Evolutionary conservation across 2,113 vertebrate species (phyloP).

Genomic region (Otus sunia): DNA sequence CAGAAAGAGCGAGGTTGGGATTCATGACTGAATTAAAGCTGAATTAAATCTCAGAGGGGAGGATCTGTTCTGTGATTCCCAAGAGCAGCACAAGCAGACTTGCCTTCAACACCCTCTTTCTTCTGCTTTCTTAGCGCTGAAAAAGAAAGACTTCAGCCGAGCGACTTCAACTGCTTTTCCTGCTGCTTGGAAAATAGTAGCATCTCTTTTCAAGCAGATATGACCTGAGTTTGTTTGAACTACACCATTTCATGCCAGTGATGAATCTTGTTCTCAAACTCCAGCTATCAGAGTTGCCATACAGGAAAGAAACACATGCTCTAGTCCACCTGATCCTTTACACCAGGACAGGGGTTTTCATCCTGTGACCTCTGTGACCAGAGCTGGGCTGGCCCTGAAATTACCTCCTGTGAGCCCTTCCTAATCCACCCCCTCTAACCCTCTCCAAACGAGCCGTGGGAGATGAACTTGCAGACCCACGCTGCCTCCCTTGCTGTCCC

Average conservation of each 20-base stretch:
- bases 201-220: not conserved
- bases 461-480: fast-evolving
- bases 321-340: not conserved
- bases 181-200: not conserved
- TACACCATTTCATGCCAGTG: not conserved
- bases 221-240: not conserved
- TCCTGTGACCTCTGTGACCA: not conserved
- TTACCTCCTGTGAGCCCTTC: not conserved
- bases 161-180: not conserved
- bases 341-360: not conserved
- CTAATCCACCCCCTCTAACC: not conserved
- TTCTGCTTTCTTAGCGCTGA: not conserved
- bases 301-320: not conserved
- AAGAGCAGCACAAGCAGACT: not conserved
- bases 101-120: not conserved
- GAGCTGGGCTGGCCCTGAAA: not conserved
- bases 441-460: fast-evolving
- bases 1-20: not conserved
- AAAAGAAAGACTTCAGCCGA: not conserved
- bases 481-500: not conserved
- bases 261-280: not conserved
- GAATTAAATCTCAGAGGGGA: not conserved
- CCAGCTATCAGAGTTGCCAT: not conserved
- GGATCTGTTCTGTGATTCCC: not conserved
- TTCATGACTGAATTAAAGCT: not conserved